Base-by-base conservation (phyloP, 2,888 invertebrate species). In the Choristoneura rosaceana region DNA sequence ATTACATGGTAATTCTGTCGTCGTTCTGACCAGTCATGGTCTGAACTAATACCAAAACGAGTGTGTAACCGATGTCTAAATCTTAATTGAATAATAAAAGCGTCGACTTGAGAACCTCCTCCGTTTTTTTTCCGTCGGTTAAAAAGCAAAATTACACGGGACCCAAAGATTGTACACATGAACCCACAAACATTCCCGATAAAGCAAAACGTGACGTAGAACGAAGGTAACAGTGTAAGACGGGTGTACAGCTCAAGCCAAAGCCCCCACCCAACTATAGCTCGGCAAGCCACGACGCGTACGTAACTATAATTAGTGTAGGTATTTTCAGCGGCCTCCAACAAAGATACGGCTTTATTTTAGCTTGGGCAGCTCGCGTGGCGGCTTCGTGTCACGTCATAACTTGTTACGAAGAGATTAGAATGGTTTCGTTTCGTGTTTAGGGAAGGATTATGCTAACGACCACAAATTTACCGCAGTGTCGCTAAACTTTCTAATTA, bases 241-340 rank as follows among this genome's bases (percentile, higher is more conserved):
- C 3, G 25, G 25, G 10, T 3, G 55, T 55, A 25, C 17, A 55
- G 55, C 55, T 55, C 55, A 25, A 25, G 25, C 55, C 55, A 25
- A 52, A 12, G 55, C 55, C 55, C 55, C 55, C n/a, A 25, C 55
- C 55, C n/a, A 25, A 25, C 55, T 9, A n/a, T 43, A 50, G 59
- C 70, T 61, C 65, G 64, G 74, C 73, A 80, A 83, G 81, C 80
- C 83, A 82, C 81, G 81, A 80, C 79, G 80, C 82, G 77, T 79
- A 75, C 82, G 77, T 79, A 75, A 78, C 87, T 92, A 92, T 89
- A 87, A 89, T 88, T 92, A 92, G 90, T 82, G 64, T 61, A 86
- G 84, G 76, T 90, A 89, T 90, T 89, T 85, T 84, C 79, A 82
- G 83, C 85, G 91, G 90, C 92, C 93, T 91, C 92, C 90, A 90